Evolutionary conservation across 2,888 invertebrate genomes (phyloP).

Genomic region (Drymonia ruficornis): DNA sequence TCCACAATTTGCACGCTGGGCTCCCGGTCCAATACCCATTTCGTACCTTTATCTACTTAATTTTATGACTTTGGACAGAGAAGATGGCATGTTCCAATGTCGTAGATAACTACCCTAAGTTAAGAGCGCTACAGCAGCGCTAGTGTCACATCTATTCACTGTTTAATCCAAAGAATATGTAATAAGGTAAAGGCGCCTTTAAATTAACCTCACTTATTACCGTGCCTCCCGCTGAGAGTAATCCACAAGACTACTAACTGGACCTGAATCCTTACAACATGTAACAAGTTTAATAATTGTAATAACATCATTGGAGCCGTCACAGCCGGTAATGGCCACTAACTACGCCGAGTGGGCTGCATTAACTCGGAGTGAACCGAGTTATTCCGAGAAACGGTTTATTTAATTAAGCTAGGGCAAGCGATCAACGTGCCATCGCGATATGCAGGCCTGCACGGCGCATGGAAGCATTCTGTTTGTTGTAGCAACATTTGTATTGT

Average conservation of each 20-base stretch:
- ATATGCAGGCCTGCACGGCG: conserved; percentile 37
- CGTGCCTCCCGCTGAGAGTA: not conserved
- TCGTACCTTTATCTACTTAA: no score
- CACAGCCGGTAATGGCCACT: conserved; percentile 6
- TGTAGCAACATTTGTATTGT: not conserved
- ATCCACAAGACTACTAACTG: not conserved
- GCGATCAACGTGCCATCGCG: conserved; percentile 62
- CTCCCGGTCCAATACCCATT: no score
- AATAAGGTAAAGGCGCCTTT: not conserved
- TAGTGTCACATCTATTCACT: no score
- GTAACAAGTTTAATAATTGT: conserved; percentile 7
- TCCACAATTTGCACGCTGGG: no score
- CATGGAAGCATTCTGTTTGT: conserved; percentile 14
- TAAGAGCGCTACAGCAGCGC: no score
- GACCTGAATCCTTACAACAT: conserved; percentile 2
- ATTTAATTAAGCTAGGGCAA: conserved; percentile 72
- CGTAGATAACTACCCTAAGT: no score
- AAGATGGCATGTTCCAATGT: no score
- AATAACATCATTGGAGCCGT: conserved; percentile 25
- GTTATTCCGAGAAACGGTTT: conserved; percentile 67
- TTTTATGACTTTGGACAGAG: no score
- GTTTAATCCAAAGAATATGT: no score
- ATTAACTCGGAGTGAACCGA: conserved; percentile 20
- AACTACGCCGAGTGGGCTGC: conserved; percentile 15
- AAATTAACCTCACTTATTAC: not conserved